Percentiles rank a stretch among this genome's conserved stretches.
phyloP scores from a whole-genome alignment of 2,797 vertebrate species.

The Poeciliopsis turneri region DNA sequence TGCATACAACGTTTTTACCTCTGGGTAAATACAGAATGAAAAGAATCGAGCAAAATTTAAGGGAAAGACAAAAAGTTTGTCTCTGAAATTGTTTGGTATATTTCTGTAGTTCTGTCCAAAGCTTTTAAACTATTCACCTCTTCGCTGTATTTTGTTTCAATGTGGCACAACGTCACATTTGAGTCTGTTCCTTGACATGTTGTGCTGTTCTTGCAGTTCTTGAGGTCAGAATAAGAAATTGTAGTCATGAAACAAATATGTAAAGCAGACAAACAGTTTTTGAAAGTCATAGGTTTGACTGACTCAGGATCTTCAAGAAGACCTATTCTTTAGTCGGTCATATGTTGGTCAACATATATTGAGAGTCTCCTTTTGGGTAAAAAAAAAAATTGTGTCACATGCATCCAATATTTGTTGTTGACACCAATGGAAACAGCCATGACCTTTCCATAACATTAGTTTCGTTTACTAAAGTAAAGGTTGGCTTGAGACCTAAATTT shows the following conservation, averaged over 20 bases:
- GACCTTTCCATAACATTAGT: background rate
- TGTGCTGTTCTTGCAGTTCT: background rate
- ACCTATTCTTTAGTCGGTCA: background rate
- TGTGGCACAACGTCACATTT: background rate
- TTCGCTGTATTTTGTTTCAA: background rate
- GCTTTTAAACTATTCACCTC: background rate
- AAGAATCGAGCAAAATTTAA: background rate
- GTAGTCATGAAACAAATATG: background rate
- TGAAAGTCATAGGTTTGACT: background rate
- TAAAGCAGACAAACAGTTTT: background rate
- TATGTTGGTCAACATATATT: background rate
- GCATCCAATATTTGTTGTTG: background rate
- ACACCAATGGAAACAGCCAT: background rate
- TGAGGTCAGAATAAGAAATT: background rate
- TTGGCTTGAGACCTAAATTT: background rate
- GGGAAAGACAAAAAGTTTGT: rapidly evolving
- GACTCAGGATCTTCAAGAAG: background rate
- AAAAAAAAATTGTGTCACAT: background rate
- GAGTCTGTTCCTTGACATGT: background rate
- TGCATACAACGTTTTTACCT: conserved; percentile 8
- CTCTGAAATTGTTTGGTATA: background rate
- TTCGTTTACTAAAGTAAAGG: background rate
- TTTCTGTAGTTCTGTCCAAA: background rate
- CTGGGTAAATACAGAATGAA: background rate
- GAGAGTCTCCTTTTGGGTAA: background rate